These are phyloP conservation scores for Drepanosiphum platanoidis DNA, from an alignment of 2,888 invertebrate genomes.

Conservation along the genomic window DNA sequence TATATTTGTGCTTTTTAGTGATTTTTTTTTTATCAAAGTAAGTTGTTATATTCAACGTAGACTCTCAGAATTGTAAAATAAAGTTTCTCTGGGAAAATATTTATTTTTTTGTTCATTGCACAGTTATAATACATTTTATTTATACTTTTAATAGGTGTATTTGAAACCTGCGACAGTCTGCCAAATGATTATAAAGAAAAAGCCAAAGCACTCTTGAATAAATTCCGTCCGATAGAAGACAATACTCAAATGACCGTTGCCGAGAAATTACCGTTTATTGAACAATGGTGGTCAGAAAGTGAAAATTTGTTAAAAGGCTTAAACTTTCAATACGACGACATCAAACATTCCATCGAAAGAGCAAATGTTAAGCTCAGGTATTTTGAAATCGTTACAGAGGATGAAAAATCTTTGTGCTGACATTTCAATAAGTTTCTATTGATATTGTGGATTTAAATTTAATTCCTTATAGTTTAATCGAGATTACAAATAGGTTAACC, in stretches of 20 bases:
- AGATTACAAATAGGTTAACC: neutral
- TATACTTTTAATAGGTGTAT: slow-evolving; percentile 73
- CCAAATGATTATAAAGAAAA: slow-evolving; percentile 74
- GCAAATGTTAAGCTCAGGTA: slow-evolving; percentile 66
- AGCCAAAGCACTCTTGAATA: slow-evolving; percentile 73
- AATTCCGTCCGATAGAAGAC: slow-evolving; percentile 86
- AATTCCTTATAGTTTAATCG: neutral
- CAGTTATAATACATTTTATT: neutral
- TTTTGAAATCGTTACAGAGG: slow-evolving; percentile 62
- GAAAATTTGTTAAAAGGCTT: slow-evolving; percentile 72
- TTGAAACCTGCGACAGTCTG: slow-evolving; percentile 78
- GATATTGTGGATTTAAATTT: neutral
- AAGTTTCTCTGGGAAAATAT: neutral
- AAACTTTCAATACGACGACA: slow-evolving; percentile 70
- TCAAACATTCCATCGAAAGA: slow-evolving; percentile 70
- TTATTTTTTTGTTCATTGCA: neutral
- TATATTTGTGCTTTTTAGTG: no score
- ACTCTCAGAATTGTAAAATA: neutral
- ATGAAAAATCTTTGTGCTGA: no score
- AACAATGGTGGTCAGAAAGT: slow-evolving; percentile 81
- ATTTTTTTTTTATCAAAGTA: neutral
- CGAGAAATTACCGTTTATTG: slow-evolving; percentile 81
- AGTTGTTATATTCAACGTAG: neutral
- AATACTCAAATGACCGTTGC: slow-evolving; percentile 77
- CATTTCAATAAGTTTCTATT: no score